Evolutionary conservation across 2,888 invertebrate species (phyloP).

Genomic region (Anthoptus insignis): DNA sequence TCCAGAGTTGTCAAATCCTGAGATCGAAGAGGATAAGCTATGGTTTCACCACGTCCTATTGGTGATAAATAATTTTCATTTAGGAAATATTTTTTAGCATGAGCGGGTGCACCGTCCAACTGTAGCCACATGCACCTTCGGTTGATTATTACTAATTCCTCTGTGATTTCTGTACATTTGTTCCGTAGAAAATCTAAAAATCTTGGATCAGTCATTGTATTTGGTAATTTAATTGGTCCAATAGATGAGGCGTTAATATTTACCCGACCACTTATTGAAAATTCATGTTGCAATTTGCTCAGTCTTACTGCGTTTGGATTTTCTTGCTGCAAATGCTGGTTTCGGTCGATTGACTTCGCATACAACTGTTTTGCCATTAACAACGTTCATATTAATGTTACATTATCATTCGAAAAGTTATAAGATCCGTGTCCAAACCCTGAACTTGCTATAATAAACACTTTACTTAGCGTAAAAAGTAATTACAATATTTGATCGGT

Average conservation of each 20-base stretch:
- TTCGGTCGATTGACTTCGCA: too few species aligned
- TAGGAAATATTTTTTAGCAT: neutral
- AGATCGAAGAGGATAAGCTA: neutral
- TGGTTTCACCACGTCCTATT: neutral
- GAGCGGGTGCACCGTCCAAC: too few species aligned
- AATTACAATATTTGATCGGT: slow-evolving; percentile 20
- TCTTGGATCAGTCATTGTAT: neutral
- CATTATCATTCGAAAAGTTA: too few species aligned
- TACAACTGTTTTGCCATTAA: too few species aligned
- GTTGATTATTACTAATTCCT: slow-evolving; percentile 16
- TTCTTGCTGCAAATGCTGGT: slow-evolving; percentile 24
- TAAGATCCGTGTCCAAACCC: too few species aligned
- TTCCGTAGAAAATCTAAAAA: neutral
- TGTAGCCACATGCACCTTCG: slow-evolving; percentile 4
- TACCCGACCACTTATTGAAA: slow-evolving; percentile 41
- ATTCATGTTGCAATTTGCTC: slow-evolving; percentile 15
- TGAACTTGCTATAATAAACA: too few species aligned
- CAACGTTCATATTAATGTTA: too few species aligned
- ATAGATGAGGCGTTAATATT: slow-evolving; percentile 29
- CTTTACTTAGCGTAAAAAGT: too few species aligned
- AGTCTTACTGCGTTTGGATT: slow-evolving; percentile 29
- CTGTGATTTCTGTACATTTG: slow-evolving; percentile 11
- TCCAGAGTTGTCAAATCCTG: neutral
- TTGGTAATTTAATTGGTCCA: slow-evolving; percentile 31
- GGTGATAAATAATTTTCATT: neutral